Evolutionary conservation across 2,113 vertebrate genomes (phyloP).

Genomic region (Gymnogyps californianus): DNA sequence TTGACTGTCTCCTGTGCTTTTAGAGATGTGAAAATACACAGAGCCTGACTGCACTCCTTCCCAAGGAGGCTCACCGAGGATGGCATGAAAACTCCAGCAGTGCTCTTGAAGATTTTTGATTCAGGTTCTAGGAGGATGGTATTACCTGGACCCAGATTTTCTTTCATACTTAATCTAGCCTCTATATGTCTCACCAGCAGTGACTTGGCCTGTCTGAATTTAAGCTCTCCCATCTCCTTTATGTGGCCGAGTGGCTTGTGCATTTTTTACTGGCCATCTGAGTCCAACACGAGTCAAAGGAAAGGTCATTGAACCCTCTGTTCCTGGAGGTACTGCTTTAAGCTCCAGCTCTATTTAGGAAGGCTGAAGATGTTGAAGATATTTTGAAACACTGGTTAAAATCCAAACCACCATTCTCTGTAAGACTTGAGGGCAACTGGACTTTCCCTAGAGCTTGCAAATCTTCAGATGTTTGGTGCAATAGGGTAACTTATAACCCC

Average conservation of each 20-base stretch:
- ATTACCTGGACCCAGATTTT: background rate
- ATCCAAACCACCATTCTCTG: background rate
- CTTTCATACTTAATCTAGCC: background rate
- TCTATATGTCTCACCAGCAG: background rate
- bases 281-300: background rate
- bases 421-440: background rate
- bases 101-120: background rate
- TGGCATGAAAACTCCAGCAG: background rate
- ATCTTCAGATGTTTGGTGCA: background rate
- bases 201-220: background rate
- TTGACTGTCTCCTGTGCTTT: constrained; percentile 57
- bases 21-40: constrained; percentile 51
- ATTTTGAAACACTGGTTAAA: background rate
- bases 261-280: background rate
- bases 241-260: accelerated
- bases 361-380: background rate
- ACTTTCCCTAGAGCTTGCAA: background rate
- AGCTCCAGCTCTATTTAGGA: background rate
- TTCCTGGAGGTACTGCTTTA: background rate
- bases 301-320: background rate
- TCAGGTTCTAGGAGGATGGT: background rate
- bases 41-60: constrained; percentile 34
- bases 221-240: background rate
- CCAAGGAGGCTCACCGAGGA: background rate
- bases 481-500: background rate